Base-by-base conservation (phyloP, 2,888 invertebrate genomes). In the Belgica antarctica region DNA sequence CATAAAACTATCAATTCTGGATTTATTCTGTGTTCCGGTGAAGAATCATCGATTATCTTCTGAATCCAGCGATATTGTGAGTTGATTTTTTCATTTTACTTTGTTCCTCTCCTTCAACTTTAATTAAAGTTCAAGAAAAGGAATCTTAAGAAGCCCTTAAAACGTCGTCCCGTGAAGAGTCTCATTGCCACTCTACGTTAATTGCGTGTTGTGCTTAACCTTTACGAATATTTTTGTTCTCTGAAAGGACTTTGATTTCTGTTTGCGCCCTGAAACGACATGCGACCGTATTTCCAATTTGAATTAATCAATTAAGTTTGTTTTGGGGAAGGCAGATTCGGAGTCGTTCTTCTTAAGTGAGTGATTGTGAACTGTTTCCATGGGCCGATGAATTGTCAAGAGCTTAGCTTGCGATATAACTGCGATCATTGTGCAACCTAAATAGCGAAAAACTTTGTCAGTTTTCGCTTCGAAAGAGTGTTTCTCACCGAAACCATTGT, bases 1-100 rank as follows among this genome's bases (percentile, higher is more conserved):
- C 5, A n/a, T 12, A 46, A 59, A 59, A 59, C 2, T 27, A 25
- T 27, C 22, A 59, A 59, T 19, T 59, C 59, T 59, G 59, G 59
- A 59, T 59, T 59, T 59, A 59, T 59, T 25, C 19, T 59, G 59
- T 59, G 59, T 59, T 59, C 59, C 59, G 59, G 59, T 59, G 27
- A 59, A 59, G 12, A 59, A 59, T 59, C 59, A 59, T 27, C 59
- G 59, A 27, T 15, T 59, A n/a, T 59, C 59, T 27, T 59, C 59
- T 25, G 59, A 59, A 25, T 59, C 59, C 27, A 59, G 59, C 12
- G 52, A 52, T 59, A 59, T 59, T 15, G 59, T 59, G 59, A 59
- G 59, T 59, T 31, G 7, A 31, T 8, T 5, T 31, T 31, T 31
- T 31, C 12, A 8, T 31, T n/a, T n/a, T n/a, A n/a, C n/a, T 31